Conservation (phyloP, 2,113 vertebrate species). For the Amphiprion ocellaris region DNA sequence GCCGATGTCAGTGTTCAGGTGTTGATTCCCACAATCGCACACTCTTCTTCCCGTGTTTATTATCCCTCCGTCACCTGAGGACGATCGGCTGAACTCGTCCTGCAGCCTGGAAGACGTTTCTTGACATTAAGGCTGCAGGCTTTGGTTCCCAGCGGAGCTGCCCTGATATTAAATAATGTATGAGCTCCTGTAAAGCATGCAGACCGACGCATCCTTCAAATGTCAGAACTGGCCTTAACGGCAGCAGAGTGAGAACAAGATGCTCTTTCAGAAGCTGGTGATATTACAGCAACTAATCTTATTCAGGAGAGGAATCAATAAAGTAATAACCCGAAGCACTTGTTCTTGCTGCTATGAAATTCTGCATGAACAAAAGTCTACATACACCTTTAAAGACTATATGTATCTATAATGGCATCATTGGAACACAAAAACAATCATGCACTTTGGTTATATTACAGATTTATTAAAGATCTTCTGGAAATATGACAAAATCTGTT, state of each 20-base stretch:
- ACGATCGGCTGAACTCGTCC: neutral
- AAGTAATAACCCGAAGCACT: neutral
- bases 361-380: too few relatives aligned
- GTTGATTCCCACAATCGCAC: constrained; percentile 22
- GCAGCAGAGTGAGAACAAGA: constrained; percentile 15
- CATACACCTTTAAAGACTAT: too few relatives aligned
- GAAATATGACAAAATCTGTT: too few relatives aligned
- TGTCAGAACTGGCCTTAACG: constrained; percentile 1
- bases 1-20: constrained; percentile 23
- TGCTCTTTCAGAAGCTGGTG: neutral
- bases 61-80: constrained; percentile 15
- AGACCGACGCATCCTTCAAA: constrained; percentile 33
- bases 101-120: neutral
- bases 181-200: constrained; percentile 12
- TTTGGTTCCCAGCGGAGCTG: constrained; percentile 2
- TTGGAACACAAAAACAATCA: too few relatives aligned
- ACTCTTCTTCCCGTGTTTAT: constrained; percentile 30
- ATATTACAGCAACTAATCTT: neutral
- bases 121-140: neutral
- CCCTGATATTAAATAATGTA: constrained; percentile 36
- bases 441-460: too few relatives aligned
- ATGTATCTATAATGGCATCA: too few relatives aligned
- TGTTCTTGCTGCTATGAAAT: too few relatives aligned
- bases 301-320: constrained; percentile 2
- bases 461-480: too few relatives aligned